phyloP scores from a whole-genome alignment of 2,113 vertebrate species.

The Martes martes region DNA sequence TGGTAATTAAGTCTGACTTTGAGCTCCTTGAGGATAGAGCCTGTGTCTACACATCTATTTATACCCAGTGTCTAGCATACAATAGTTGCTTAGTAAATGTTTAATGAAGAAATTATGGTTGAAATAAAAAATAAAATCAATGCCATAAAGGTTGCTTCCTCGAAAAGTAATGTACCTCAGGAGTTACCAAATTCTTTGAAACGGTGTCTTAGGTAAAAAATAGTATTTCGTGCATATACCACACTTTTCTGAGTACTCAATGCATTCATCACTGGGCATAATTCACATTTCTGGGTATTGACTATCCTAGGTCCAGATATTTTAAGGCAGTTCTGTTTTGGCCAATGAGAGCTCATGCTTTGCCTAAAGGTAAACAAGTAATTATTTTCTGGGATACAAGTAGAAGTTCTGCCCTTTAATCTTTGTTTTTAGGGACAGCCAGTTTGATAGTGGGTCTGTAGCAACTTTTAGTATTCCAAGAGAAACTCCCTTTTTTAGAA shows the following conservation, averaged over 20 bases:
- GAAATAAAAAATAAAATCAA: neutral
- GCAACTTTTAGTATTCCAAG: conserved; percentile 1
- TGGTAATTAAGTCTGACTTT: neutral
- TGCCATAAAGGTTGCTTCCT: neutral
- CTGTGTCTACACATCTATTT: neutral
- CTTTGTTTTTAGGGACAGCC: neutral
- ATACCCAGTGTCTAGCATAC: neutral
- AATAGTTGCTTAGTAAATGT: neutral
- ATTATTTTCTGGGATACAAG: neutral
- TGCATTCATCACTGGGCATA: neutral
- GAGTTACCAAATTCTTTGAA: neutral
- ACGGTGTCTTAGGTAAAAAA: conserved; percentile 19
- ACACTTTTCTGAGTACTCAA: neutral
- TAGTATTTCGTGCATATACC: neutral
- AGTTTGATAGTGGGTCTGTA: neutral
- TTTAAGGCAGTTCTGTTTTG: neutral
- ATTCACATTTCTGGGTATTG: neutral
- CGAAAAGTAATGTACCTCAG: neutral
- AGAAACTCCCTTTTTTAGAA: neutral
- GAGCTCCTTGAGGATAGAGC: neutral
- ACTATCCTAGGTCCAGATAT: neutral
- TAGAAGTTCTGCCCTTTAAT: neutral
- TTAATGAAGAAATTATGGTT: neutral
- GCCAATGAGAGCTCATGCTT: neutral
- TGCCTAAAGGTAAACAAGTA: neutral